Evolutionary conservation across 2,113 vertebrate species (phyloP), one percentile per base, ranked within the genome.

Genomic region (Nothocercus julius): DNA sequence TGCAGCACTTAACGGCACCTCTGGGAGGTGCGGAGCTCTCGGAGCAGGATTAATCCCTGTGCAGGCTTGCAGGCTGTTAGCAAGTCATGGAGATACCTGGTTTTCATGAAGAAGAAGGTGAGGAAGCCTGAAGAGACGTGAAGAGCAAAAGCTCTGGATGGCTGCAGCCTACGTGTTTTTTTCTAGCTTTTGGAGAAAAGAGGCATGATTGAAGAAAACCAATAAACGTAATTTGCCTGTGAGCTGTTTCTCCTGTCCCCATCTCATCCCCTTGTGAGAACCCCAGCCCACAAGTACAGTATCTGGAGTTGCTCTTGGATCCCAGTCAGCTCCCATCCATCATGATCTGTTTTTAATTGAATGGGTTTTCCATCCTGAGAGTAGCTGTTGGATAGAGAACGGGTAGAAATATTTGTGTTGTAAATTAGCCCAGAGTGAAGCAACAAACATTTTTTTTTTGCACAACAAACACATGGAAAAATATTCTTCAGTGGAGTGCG

Each of bases 301-400:
- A 92, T 95, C 80, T 82, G 77, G 87, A 94, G 83, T 93, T 93
- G 51, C 76, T 92, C 86, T 97, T 95, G 95, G 94, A 95, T 83
- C n/a, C 30, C n/a, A 45, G 87, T 95, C 90, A 95, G 88, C 85
- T 96, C 83, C 90, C 92, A 93, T 91, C 90, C 93, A 90, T 88
- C 58, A 76, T 61, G 69, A 90, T 90, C 85, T 95, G 94, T 82
- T 96, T 96, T 97, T 95, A 97, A 96, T 95, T 8, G 0, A 91
- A 95, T 95, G 92, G 80, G 56, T 96, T 96, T 96, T 96, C 96
- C 95, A 91, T 96, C 92, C 92, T 94, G 90, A 96, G 90, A 96
- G 93, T 94, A 94, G 93, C 93, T 93, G 73, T 94, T 96, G 92
- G 88, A 86, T 58, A 49, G 92, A 79, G 80, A 93, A 88, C 0